A percentile compares a stretch with the other conserved stretches of the same genome.
These are phyloP conservation scores for Aptenodytes forsteri DNA, from an alignment of 2,113 vertebrate species.

Conservation along the genomic window DNA sequence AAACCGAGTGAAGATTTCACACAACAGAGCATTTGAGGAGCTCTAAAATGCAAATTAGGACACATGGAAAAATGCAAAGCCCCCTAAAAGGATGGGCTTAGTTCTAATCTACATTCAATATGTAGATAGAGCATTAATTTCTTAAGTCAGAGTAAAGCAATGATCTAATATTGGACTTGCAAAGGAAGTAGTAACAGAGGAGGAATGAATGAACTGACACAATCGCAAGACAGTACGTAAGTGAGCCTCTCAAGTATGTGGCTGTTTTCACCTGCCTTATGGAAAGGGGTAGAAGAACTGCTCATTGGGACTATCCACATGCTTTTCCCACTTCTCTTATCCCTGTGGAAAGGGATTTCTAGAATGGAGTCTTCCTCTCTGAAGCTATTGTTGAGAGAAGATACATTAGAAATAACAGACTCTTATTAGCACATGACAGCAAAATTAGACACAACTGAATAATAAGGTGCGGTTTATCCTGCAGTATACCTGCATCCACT, in stretches of 20 bases:
- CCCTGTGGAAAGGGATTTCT: neutral
- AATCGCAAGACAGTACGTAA: neutral
- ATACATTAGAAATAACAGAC: neutral
- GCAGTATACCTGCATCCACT: neutral
- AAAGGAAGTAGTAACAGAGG: neutral
- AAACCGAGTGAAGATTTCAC: neutral
- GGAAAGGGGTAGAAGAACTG: neutral
- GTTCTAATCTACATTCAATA: neutral
- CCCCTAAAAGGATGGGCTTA: neutral
- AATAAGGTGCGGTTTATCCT: neutral
- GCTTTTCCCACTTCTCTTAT: neutral
- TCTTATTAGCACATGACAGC: neutral
- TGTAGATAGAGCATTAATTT: neutral
- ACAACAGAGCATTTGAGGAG: neutral
- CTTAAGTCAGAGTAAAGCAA: neutral
- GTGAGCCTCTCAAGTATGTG: fast-evolving
- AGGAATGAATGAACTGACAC: neutral
- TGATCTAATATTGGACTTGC: neutral
- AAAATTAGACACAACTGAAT: neutral
- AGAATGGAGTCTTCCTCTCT: neutral
- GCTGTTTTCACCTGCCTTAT: neutral
- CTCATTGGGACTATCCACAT: neutral
- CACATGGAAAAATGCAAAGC: neutral
- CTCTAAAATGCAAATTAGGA: neutral
- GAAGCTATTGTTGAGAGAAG: neutral